These are phyloP conservation scores for Alloscopus bannaensis DNA, from an alignment of 2,888 invertebrate genomes.

Conservation along the genomic window DNA sequence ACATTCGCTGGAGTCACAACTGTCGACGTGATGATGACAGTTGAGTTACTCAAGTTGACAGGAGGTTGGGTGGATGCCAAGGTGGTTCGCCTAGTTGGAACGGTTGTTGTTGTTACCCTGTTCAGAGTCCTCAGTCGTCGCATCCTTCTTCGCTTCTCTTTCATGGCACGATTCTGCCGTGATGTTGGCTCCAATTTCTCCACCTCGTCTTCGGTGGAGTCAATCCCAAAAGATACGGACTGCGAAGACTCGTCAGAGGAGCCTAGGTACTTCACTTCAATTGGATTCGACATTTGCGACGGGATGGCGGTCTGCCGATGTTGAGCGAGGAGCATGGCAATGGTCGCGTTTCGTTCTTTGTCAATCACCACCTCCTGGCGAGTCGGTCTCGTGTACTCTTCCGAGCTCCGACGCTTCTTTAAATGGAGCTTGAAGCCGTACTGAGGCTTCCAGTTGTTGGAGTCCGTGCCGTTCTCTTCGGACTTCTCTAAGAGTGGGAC, in stretches of 20 bases:
- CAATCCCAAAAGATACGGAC: slow-evolving; percentile 35
- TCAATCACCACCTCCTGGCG: slow-evolving; percentile 48
- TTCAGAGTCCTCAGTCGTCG: slow-evolving; percentile 50
- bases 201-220: slow-evolving; percentile 27
- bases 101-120: neutral
- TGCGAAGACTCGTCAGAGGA: slow-evolving; percentile 45
- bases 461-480: slow-evolving; percentile 18
- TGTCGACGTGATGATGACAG: neutral
- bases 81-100: slow-evolving; percentile 5
- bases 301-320: slow-evolving; percentile 19
- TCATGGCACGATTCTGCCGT: slow-evolving; percentile 50
- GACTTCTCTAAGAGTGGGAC: slow-evolving; percentile 16
- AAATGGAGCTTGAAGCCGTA: slow-evolving; percentile 46
- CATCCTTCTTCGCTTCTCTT: slow-evolving; percentile 55
- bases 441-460: slow-evolving; percentile 38
- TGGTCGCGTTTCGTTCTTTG: slow-evolving; percentile 44
- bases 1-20: neutral
- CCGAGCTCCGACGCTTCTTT: slow-evolving; percentile 40
- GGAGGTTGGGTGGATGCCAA: slow-evolving; percentile 14
- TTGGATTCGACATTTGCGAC: slow-evolving; percentile 6
- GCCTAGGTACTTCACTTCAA: slow-evolving; percentile 44
- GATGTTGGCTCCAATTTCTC: slow-evolving; percentile 24
- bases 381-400: slow-evolving; percentile 29
- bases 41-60: slow-evolving; percentile 1
- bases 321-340: slow-evolving; percentile 28